Conservation (phyloP, 2,888 invertebrate species). For the Erannis defoliaria region DNA sequence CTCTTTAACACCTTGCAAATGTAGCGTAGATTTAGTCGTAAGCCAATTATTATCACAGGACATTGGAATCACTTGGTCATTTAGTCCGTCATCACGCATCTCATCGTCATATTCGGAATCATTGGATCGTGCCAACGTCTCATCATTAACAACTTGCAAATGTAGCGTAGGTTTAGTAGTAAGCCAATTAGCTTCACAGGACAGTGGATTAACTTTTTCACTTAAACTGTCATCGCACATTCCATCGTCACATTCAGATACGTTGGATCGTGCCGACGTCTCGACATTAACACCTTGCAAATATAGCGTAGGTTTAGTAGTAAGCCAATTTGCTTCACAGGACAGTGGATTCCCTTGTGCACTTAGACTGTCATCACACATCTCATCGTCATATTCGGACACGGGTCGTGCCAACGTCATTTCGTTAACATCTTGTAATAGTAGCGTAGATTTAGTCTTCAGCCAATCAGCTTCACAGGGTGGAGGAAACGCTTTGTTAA, state of each 20-base stretch:
- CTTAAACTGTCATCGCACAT: background rate
- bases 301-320: background rate
- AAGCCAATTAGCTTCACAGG: background rate
- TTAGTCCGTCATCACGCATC: background rate
- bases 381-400: background rate
- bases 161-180: background rate
- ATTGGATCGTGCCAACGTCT: background rate
- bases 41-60: background rate
- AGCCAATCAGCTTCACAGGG: slow-evolving; percentile 1
- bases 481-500: background rate
- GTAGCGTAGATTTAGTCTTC: background rate
- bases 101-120: background rate
- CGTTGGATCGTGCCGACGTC: background rate
- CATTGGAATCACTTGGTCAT: background rate
- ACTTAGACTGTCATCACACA: background rate
- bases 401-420: background rate
- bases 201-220: background rate
- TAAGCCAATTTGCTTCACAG: background rate
- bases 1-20: background rate
- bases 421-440: background rate
- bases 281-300: background rate
- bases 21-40: background rate
- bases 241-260: background rate
- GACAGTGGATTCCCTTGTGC: background rate
- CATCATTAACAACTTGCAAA: background rate